phyloP scores from a whole-genome alignment of 2,797 vertebrate genomes.

The Synaphobranchus kaupii region DNA sequence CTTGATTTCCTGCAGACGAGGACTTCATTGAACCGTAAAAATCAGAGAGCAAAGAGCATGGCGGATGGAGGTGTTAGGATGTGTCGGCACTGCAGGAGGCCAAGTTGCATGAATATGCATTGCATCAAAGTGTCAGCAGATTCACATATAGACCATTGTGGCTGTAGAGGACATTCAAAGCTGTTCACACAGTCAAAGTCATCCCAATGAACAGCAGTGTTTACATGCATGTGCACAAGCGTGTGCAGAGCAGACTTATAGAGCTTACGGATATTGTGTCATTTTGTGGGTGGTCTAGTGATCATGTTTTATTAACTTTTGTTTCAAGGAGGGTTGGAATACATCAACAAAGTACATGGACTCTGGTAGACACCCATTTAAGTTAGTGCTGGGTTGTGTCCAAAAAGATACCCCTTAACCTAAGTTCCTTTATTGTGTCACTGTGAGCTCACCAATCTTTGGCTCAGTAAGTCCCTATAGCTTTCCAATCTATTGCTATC shows the following conservation, averaged over 20 bases:
- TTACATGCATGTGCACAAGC: neutral
- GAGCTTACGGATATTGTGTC: neutral
- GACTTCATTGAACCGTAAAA: constrained; percentile 46
- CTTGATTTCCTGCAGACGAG: constrained; percentile 39
- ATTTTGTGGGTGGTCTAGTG: neutral
- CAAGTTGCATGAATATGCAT: constrained; percentile 49
- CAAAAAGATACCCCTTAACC: neutral
- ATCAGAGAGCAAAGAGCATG: constrained; percentile 24
- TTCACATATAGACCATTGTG: constrained; percentile 32
- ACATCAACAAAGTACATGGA: neutral
- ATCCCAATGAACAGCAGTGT: constrained; percentile 39
- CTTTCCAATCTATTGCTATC: neutral
- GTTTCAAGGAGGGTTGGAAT: neutral
- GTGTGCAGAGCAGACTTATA: neutral
- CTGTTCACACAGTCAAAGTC: constrained; percentile 50
- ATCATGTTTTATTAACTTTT: neutral
- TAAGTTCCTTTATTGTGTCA: neutral
- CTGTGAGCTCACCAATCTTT: neutral
- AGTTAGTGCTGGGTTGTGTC: neutral
- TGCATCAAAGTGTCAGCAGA: constrained; percentile 35
- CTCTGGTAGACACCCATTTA: neutral
- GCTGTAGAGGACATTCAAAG: constrained; percentile 42
- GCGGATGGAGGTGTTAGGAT: neutral
- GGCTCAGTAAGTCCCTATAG: neutral
- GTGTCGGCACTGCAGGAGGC: neutral